phyloP scores from a whole-genome alignment of 2,113 vertebrate species.

The Columba janthina region DNA sequence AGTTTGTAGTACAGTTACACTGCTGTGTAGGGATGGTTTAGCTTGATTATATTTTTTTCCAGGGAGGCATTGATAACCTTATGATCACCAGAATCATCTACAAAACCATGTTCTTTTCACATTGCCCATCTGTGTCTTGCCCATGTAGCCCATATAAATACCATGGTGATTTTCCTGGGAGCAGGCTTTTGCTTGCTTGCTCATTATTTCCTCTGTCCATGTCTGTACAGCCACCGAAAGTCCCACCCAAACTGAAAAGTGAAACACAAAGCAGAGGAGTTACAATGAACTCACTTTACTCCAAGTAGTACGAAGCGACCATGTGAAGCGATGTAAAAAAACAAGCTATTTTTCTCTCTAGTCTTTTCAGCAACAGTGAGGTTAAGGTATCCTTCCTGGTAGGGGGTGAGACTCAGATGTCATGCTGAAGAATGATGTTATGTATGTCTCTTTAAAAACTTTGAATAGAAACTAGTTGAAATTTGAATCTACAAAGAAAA shows the following conservation, averaged over 20 bases:
- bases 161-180: background rate
- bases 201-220: background rate
- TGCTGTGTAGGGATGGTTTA: background rate
- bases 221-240: background rate
- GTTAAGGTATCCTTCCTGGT: constrained; percentile 13
- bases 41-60: background rate
- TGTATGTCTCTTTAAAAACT: constrained; percentile 21
- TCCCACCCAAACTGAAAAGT: background rate
- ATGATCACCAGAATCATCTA: background rate
- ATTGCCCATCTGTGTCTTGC: background rate
- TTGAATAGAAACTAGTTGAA: constrained; percentile 9
- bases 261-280: background rate
- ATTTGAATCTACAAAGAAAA: constrained; percentile 43
- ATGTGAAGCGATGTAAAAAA: background rate
- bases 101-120: background rate
- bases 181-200: background rate
- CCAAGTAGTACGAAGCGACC: background rate
- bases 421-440: background rate
- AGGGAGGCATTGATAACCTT: background rate
- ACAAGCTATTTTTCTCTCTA: background rate
- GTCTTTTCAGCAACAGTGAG: constrained; percentile 1
- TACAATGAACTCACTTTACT: constrained; percentile 10
- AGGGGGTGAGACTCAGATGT: background rate
- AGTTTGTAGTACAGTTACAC: background rate
- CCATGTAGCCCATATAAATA: background rate